Percentiles rank a stretch among this genome's conserved stretches.
These are phyloP conservation scores for Chaetorhynchus papuensis DNA, from an alignment of 2,113 vertebrate species.

Conservation along the genomic window DNA sequence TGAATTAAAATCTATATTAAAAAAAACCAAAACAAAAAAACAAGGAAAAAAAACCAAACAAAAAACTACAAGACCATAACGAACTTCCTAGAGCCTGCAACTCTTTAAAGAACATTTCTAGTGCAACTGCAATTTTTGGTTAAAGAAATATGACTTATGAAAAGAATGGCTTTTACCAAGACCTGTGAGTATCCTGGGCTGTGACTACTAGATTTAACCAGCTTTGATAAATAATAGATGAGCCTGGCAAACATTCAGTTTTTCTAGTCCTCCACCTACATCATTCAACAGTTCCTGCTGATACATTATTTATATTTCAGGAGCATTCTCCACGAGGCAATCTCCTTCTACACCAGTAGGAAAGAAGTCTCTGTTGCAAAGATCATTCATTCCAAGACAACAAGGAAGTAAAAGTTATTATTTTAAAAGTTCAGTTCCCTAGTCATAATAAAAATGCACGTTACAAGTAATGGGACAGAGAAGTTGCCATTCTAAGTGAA, in stretches of 20 bases:
- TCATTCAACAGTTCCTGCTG: slow-evolving; percentile 37
- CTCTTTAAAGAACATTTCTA: neutral
- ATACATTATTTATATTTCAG: slow-evolving; percentile 62
- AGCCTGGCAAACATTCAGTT: slow-evolving; percentile 36
- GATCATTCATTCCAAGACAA: neutral
- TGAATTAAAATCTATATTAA: neutral
- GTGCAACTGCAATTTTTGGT: neutral
- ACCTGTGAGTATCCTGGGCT: neutral
- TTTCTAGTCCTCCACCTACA: slow-evolving; percentile 28
- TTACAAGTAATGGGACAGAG: neutral
- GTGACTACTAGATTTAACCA: slow-evolving; percentile 40
- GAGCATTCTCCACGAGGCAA: neutral
- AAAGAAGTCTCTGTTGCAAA: neutral
- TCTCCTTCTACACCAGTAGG: neutral
- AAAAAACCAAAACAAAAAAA: neutral
- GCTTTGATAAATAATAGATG: slow-evolving; percentile 47
- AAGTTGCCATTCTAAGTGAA: neutral
- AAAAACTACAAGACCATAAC: neutral
- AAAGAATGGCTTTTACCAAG: neutral
- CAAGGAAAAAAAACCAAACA: neutral
- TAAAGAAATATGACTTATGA: neutral
- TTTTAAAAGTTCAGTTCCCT: neutral
- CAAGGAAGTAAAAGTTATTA: neutral
- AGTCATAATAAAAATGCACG: neutral
- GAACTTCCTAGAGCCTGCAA: neutral